Base-by-base conservation (phyloP, 2,888 invertebrate species). In the Pycnomerus fuliginosus region DNA sequence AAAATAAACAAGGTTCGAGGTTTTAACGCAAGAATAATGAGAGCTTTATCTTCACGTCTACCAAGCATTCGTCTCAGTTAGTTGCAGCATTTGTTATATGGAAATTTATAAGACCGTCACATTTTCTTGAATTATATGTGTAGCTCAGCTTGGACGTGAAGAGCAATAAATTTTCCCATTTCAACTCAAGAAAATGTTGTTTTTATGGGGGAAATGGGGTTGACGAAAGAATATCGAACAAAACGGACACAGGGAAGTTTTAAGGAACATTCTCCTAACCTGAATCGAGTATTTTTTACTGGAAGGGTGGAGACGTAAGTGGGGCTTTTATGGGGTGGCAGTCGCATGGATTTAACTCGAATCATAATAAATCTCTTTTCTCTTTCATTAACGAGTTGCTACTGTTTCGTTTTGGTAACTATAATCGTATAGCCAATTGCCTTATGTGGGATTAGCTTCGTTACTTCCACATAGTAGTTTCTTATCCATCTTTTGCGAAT, bases 71-170 rank as follows among this genome's bases (percentile, higher is more conserved):
- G 43, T 55, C 52, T 49, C 51, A 41, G 43, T 53, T 53, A 53
- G 43, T 27, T 32, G 44, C 33, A 33, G 46, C 49, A 47, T 55
- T 55, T 52, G 50, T 55, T 52, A 44, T 34, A 46, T 54, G 48
- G 45, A 51, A 51, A 48, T 53, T 49, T 48, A 55, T 53, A 48
- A 45, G 44, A 39, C 47, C 47, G 48, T 46, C 44, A 43, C 45
- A 48, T 52, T 52, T 53, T 42, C 50, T 48, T 51, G 44, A 53
- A 50, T 53, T 51, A 52, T 45, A 48, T 45, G 36, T 45, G 45
- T 41, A 33, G 45, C 47, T 49, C 47, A 44, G 47, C 36, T 48
- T 40, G 48, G 44, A 51, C 49, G 45, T 52, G 47, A 41, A 49
- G 45, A 42, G 49, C 50, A 34, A 49, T 49, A 53, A 51, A 51